These are phyloP conservation scores for Phalacrocorax aristotelis DNA, from an alignment of 2,113 vertebrate species.

Conservation along the genomic window DNA sequence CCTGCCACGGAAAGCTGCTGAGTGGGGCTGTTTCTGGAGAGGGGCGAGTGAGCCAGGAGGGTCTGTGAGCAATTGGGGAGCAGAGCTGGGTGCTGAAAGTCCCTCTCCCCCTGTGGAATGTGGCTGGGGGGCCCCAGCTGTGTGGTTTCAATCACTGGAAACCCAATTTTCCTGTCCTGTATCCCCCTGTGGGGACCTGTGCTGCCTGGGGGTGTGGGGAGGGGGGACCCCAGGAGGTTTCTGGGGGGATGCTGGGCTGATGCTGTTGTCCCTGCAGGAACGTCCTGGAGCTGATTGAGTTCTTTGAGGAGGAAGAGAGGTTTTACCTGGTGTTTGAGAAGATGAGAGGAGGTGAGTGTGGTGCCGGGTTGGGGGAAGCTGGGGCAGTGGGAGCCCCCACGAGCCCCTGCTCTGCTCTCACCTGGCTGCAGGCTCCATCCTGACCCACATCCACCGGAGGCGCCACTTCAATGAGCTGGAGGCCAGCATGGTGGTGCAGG, in stretches of 20 bases:
- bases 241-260: background rate
- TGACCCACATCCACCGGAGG: conserved; percentile 93
- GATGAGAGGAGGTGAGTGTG: conserved; percentile 87
- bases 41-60: background rate
- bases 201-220: too few relatives aligned
- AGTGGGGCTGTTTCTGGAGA: background rate
- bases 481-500: conserved; percentile 91
- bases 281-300: conserved; percentile 95
- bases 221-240: background rate
- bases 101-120: background rate
- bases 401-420: background rate
- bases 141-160: conserved; percentile 10
- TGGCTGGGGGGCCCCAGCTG: background rate
- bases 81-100: fast-evolving
- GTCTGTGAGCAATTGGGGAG: conserved; percentile 35
- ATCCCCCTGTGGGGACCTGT: background rate
- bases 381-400: fast-evolving
- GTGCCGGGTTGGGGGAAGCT: fast-evolving
- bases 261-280: conserved; percentile 73
- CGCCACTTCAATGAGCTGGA: conserved; percentile 94
- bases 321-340: conserved; percentile 99
- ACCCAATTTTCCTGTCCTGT: fast-evolving
- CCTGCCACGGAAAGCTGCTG: background rate
- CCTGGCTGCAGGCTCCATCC: conserved; percentile 83
- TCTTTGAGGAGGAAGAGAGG: conserved; percentile 97